Evolutionary conservation across 2,113 vertebrate species (phyloP), one percentile per base, ranked within the genome.

Genomic region (rabbit (Oryctolagus cuniculus)): DNA sequence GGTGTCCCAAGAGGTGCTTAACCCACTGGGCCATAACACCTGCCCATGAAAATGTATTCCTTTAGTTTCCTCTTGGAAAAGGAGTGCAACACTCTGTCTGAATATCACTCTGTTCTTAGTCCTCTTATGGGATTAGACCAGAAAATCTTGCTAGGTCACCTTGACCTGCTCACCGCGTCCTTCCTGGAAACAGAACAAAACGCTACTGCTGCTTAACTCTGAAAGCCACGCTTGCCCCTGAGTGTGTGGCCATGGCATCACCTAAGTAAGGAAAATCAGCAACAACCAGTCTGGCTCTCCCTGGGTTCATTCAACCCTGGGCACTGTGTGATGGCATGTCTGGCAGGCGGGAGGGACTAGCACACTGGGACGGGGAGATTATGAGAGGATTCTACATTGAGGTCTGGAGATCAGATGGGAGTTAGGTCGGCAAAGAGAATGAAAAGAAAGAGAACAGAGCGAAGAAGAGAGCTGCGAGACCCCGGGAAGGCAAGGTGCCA

Each of bases 21-120:
- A 44, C 3, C 38, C 38, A 38, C 38, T 38, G 38, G 38, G 38
- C 38, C 38, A 38, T 38, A 38, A 38, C 38, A 38, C 44, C 44
- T 44, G 44, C 44, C 34, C 66, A 70, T 66, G 34, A 84, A 91
- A 78, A 83, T 87, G 25, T 85, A 80, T 58, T 84, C 49, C 15
- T 13, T 85, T 79, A 25, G 36, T 79, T 92, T 93, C 29, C 85
- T 92, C 89, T 51, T 89, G 34, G 10, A 82, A 95, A 93, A 72
- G 58, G 61, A 93, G 15, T 36, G 93, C 79, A 66, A 22, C 51
- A 19, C 31, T 79, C 73, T 93, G 38, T 69, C 34, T 21, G 49
- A 49, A 51, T 58, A 49, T 36, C 19, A 83, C 64, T 80, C 90
- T 44, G 69, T 79, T 75, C 70, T 63, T 88, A 81, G 19, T 55